Evolutionary conservation across 2,888 invertebrate genomes (phyloP).

Genomic region (Mactromeris polynyma): DNA sequence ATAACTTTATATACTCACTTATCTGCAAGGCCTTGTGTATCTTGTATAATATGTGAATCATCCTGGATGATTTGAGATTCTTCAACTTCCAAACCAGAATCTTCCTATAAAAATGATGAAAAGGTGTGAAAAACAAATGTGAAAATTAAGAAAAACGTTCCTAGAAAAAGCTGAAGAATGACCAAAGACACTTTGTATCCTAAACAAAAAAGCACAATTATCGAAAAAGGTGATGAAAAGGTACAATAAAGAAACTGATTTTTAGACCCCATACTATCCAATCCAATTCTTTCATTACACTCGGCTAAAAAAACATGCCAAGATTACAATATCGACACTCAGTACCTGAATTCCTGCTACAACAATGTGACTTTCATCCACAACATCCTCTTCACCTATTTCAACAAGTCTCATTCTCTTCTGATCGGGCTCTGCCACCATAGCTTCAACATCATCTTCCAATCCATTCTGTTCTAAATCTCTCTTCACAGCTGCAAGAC

Average conservation of each 20-base stretch:
- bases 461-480: slow-evolving; percentile 54
- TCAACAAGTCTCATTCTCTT: slow-evolving; percentile 61
- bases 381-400: slow-evolving; percentile 49
- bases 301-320: no score
- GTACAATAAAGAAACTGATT: background rate
- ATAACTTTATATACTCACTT: no score
- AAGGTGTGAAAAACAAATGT: no score
- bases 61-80: slow-evolving; percentile 68
- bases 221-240: background rate
- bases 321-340: no score
- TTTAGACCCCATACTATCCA: background rate
- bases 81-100: slow-evolving; percentile 61
- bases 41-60: slow-evolving; percentile 43
- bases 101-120: no score
- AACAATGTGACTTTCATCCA: slow-evolving; percentile 35
- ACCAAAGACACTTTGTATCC: no score
- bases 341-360: slow-evolving; percentile 32
- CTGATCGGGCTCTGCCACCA: slow-evolving; percentile 51
- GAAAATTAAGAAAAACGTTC: no score
- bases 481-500: slow-evolving; percentile 54
- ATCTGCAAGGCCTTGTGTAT: slow-evolving; percentile 35
- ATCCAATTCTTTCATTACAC: no score
- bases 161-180: no score
- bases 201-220: no score
- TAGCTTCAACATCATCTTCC: slow-evolving; percentile 42